Evolutionary conservation across 2,888 invertebrate genomes (phyloP).

Genomic region (Meandrusa payeni): DNA sequence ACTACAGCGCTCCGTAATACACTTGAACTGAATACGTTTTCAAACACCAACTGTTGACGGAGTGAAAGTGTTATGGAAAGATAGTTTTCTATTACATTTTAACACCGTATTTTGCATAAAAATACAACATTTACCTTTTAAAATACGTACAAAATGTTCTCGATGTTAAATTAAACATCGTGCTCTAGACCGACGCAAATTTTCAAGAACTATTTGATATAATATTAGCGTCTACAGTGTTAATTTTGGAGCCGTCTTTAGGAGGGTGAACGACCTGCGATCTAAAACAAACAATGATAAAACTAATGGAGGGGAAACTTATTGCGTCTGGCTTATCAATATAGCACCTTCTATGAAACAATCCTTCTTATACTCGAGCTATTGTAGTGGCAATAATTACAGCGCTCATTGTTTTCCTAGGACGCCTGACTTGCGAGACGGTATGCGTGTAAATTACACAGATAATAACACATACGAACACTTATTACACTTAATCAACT

Average conservation of each 20-base stretch:
- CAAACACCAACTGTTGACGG: neutral
- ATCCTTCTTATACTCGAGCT: constrained; percentile 19
- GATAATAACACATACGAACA: neutral
- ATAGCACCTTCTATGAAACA: constrained; percentile 41
- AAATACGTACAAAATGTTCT: constrained; percentile 30
- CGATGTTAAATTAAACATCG: constrained; percentile 1
- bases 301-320: constrained; percentile 32
- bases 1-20: neutral
- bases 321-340: constrained; percentile 38
- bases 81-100: constrained; percentile 13
- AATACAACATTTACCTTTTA: constrained; percentile 19
- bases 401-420: constrained; percentile 22
- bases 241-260: constrained; percentile 22
- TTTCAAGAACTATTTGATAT: constrained; percentile 4
- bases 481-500: neutral
- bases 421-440: constrained; percentile 3
- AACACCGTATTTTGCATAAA: constrained; percentile 14
- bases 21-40: constrained; percentile 15
- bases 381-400: constrained; percentile 21
- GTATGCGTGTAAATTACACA: neutral
- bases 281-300: constrained; percentile 43
- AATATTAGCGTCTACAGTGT: constrained; percentile 1
- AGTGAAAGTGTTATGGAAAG: constrained; percentile 20
- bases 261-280: constrained; percentile 39
- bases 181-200: neutral